Percentiles rank a stretch among this genome's conserved stretches.
These are phyloP conservation scores for Pelobates fuscus DNA, from an alignment of 2,113 vertebrate species.

Conservation along the genomic window DNA sequence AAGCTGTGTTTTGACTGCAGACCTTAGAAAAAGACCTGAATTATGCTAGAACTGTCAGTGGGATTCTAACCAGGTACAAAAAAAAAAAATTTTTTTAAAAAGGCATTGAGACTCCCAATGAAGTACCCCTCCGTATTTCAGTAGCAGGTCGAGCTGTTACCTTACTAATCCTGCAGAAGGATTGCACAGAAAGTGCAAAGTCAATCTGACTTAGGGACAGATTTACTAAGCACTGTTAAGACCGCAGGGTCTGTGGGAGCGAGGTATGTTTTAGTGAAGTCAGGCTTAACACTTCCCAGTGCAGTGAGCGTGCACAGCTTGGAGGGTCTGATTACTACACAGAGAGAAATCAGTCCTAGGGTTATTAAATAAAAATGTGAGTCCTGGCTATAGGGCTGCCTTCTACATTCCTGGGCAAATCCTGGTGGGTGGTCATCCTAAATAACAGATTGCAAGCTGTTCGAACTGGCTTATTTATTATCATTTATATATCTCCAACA, in stretches of 20 bases:
- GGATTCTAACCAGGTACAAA: neutral
- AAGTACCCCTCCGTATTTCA: neutral
- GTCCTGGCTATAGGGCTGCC: no score
- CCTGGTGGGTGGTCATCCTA: no score
- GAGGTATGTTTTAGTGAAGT: neutral
- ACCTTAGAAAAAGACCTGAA: neutral
- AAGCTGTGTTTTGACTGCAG: neutral
- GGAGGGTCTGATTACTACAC: neutral
- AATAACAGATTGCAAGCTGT: no score
- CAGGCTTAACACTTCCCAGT: neutral
- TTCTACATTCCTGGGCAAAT: no score
- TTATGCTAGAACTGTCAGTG: neutral
- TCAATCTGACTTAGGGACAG: neutral
- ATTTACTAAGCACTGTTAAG: neutral
- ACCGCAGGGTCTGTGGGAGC: neutral
- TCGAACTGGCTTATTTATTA: no score
- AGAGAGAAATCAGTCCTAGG: neutral
- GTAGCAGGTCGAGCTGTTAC: neutral
- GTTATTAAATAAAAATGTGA: no score
- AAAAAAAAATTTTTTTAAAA: no score
- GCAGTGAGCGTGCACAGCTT: neutral
- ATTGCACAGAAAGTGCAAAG: neutral
- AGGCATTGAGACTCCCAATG: neutral
- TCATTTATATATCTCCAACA: no score
- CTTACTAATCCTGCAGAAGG: neutral